These are phyloP conservation scores for Reinhardtius hippoglossoides DNA, from an alignment of 2,113 vertebrate species.

Conservation along the genomic window DNA sequence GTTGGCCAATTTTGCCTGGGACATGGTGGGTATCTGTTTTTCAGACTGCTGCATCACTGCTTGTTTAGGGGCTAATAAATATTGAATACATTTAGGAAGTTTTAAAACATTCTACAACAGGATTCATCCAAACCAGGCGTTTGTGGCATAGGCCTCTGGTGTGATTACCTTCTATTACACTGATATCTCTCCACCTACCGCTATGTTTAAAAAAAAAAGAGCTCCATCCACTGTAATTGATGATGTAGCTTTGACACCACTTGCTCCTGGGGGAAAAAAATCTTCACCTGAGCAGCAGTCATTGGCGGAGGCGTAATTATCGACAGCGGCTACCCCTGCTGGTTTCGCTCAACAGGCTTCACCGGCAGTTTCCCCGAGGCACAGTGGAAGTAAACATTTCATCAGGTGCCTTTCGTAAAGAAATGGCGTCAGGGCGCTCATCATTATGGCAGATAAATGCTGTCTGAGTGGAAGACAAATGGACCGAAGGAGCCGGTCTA, in stretches of 20 bases:
- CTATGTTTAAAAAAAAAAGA: conserved; percentile 33
- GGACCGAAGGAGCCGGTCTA: conserved; percentile 43
- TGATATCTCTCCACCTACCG: conserved; percentile 23
- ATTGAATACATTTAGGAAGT: neutral
- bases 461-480: conserved; percentile 64
- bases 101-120: too few species aligned
- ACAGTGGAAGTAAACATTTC: conserved; percentile 69
- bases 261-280: conserved; percentile 23
- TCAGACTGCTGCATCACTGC: neutral
- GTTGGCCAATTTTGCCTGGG: conserved; percentile 96
- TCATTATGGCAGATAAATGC: conserved; percentile 62
- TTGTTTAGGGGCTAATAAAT: neutral
- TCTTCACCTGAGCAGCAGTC: conserved; percentile 41
- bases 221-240: conserved; percentile 50
- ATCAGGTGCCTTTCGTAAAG: conserved; percentile 60
- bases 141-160: too few species aligned
- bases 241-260: conserved; percentile 42
- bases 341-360: conserved; percentile 58
- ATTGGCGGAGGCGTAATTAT: conserved; percentile 68
- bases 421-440: conserved; percentile 31
- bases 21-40: conserved; percentile 87
- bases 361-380: conserved; percentile 51
- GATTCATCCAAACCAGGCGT: too few species aligned
- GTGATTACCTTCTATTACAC: too few species aligned
- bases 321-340: conserved; percentile 48